Evolutionary conservation across 2,113 vertebrate genomes (phyloP).

Genomic region (Lepidothrix coronata): DNA sequence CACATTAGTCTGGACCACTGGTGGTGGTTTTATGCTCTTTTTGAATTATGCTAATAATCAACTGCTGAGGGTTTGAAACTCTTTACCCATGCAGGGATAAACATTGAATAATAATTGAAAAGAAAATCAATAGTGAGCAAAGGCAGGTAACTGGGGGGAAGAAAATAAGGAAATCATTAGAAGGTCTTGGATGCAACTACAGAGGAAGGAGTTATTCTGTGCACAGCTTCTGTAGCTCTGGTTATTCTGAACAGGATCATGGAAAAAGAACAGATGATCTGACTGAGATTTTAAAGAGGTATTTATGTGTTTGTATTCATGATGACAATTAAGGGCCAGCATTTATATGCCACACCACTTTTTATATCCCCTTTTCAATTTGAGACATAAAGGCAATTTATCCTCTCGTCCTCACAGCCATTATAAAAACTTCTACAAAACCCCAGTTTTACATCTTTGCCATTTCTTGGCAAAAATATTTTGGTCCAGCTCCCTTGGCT

Average conservation of each 20-base stretch:
- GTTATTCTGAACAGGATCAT: neutral
- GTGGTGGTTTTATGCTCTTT: neutral
- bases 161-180: neutral
- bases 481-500: constrained; percentile 11
- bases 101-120: neutral
- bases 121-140: neutral
- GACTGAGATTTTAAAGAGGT: constrained; percentile 17
- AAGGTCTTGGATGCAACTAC: neutral
- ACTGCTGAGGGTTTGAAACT: neutral
- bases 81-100: neutral
- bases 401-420: neutral
- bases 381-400: neutral
- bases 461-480: constrained; percentile 8
- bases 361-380: neutral
- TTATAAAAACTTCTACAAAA: neutral
- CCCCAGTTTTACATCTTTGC: neutral
- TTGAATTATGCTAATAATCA: neutral
- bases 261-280: neutral
- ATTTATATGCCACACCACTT: neutral
- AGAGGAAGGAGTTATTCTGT: neutral
- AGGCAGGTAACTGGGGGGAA: neutral
- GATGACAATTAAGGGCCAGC: constrained; percentile 24
- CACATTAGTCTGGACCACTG: neutral
- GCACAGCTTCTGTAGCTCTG: neutral
- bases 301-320: constrained; percentile 27